These are phyloP conservation scores for Mormyrus hasselquistii DNA, from an alignment of 2,797 vertebrate species.

Conservation along the genomic window DNA sequence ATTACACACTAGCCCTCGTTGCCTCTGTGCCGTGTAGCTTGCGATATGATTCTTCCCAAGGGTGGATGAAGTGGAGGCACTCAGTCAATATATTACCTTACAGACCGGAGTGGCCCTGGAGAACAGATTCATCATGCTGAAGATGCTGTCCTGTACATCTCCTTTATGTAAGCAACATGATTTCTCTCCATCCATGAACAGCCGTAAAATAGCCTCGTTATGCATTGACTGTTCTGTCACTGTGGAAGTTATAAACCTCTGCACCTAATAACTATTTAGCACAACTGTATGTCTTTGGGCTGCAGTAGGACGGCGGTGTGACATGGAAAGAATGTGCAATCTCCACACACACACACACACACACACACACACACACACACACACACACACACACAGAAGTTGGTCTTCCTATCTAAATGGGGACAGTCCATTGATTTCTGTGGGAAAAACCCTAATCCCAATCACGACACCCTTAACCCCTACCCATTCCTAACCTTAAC, in stretches of 20 bases:
- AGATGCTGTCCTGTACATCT: conserved; percentile 12
- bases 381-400: background rate
- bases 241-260: background rate
- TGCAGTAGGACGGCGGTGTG: background rate
- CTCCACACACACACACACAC: background rate
- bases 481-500: too few relatives aligned
- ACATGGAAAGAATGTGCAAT: background rate
- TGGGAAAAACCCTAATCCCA: too few relatives aligned
- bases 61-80: conserved; percentile 5
- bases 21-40: background rate
- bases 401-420: too few relatives aligned
- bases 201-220: background rate
- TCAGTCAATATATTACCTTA: conserved; percentile 8
- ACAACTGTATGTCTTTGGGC: background rate
- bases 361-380: background rate
- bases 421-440: too few relatives aligned
- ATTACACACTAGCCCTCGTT: background rate
- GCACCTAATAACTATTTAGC: background rate
- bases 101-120: background rate
- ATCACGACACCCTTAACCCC: too few relatives aligned
- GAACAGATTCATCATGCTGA: background rate
- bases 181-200: background rate
- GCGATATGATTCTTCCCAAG: background rate
- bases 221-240: background rate
- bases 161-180: background rate